Conservation (phyloP, 2,797 vertebrate genomes). For the Carapus acus region DNA sequence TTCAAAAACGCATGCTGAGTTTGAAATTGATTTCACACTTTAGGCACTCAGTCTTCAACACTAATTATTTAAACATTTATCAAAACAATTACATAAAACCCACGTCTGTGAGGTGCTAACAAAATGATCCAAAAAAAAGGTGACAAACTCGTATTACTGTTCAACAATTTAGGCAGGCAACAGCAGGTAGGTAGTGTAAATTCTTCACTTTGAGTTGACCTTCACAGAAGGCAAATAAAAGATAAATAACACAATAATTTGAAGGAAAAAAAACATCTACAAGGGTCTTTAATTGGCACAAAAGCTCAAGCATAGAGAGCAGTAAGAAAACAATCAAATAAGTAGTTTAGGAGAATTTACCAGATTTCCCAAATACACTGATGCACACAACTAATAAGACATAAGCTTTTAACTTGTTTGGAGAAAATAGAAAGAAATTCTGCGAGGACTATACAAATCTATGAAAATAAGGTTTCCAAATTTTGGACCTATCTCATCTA, state of each 20-base stretch:
- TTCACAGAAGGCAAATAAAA: constrained; percentile 77
- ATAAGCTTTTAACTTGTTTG: constrained; percentile 41
- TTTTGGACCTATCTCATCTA: constrained; percentile 22
- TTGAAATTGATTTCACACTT: constrained; percentile 39
- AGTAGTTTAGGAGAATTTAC: too few species aligned
- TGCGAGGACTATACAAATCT: constrained; percentile 29
- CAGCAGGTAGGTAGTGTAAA: constrained; percentile 48
- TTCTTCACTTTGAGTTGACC: constrained; percentile 56
- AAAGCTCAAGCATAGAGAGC: constrained; percentile 30
- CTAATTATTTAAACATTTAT: constrained; percentile 28
- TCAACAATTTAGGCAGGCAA: constrained; percentile 21
- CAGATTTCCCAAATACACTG: constrained; percentile 9
- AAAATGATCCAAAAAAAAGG: neutral
- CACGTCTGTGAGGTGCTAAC: constrained; percentile 19
- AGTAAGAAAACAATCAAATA: constrained; percentile 17
- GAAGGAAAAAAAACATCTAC: constrained; percentile 45
- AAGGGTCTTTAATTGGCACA: constrained; percentile 19
- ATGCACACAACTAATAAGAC: constrained; percentile 59
- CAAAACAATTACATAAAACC: constrained; percentile 22
- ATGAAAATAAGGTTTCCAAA: constrained; percentile 19
- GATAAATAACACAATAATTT: constrained; percentile 19
- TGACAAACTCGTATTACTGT: neutral
- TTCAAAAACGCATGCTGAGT: constrained; percentile 59
- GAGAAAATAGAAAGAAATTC: constrained; percentile 32
- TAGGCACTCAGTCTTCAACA: constrained; percentile 36